Conservation (phyloP, 2,888 invertebrate species). For the Eumerus sabulonum region DNA sequence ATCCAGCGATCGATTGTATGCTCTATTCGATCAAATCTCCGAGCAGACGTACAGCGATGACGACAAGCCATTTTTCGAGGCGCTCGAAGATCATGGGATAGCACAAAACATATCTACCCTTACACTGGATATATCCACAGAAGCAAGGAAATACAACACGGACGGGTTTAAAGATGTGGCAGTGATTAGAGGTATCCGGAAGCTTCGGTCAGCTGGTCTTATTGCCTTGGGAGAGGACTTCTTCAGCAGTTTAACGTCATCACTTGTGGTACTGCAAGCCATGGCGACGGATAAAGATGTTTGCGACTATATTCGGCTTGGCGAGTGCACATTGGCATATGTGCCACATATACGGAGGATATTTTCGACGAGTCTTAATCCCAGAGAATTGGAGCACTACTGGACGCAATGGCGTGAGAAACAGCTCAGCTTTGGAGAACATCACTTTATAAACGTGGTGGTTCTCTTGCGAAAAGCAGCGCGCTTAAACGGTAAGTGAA, state of each 20-base stretch:
- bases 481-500: conserved; percentile 81
- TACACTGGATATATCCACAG: conserved; percentile 79
- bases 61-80: conserved; percentile 74
- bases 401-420: conserved; percentile 88
- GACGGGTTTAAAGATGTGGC: conserved; percentile 69
- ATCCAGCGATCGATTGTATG: conserved; percentile 73
- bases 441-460: conserved; percentile 82
- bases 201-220: conserved; percentile 73
- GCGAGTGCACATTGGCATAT: conserved; percentile 70
- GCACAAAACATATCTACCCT: conserved; percentile 74
- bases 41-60: conserved; percentile 74
- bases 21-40: conserved; percentile 75
- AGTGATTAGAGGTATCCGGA: conserved; percentile 72
- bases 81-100: conserved; percentile 72
- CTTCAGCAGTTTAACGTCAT: conserved; percentile 74
- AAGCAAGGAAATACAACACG: conserved; percentile 79
- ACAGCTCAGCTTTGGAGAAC: conserved; percentile 76
- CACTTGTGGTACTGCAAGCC: conserved; percentile 72
- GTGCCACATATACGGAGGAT: conserved; percentile 74
- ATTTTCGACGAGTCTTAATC: conserved; percentile 79
- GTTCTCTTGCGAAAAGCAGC: conserved; percentile 84
- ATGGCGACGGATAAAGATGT: conserved; percentile 81
- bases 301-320: conserved; percentile 27
- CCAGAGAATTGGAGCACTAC: conserved; percentile 85
- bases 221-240: conserved; percentile 76